Base-by-base conservation (phyloP, 1,140 invertebrate genomes). In the Atta colombica region DNA sequence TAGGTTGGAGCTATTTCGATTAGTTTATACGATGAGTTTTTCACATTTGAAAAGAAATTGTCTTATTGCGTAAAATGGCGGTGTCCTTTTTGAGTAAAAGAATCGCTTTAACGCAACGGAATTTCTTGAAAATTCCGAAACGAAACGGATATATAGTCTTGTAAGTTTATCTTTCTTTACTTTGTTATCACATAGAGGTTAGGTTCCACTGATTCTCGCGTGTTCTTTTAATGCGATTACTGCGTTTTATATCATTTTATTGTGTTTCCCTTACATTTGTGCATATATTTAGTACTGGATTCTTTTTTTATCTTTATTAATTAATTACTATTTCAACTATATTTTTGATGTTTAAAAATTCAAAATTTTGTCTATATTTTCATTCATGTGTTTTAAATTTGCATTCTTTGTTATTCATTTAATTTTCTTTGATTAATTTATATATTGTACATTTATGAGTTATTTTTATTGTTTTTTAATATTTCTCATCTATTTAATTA, bases 91-190 rank as follows among this genome's bases (percentile, higher is more conserved):
- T 92, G 31, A 89, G 93, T 1, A 94, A 92, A 80, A 93, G 93
- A 85, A 85, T 95, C 45, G 77, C 93, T 49, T 88, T 93, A 16
- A 91, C 92, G 14, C 93, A 87, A 58, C 92, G 89, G 49, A 93
- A 68, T 82, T 84, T 95, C n/a, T 88, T 93, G 6, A 94, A 95
- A 92, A 89, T 93, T 63, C 91, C 92, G 28, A 94, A 91, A 86
- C 88, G 95, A 87, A 94, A 94, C 86, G 95, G 96, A 84, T 96
- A 95, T 72, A 94, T 96, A 77, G 94, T 96, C 58, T 91, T 96
- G 96, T 96, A 94, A 95, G 96, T 94, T 87, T 69, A 86, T 72
- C 25, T 14, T 86, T 51, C 6, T 45, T 45, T 45, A 10, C 8
- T 45, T 10, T 16, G 60, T 75, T 81, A 86, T 55, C 10, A 31